These are phyloP conservation scores for Drosophila aldrichi DNA, from an alignment of 2,888 invertebrate species.

Conservation along the genomic window DNA sequence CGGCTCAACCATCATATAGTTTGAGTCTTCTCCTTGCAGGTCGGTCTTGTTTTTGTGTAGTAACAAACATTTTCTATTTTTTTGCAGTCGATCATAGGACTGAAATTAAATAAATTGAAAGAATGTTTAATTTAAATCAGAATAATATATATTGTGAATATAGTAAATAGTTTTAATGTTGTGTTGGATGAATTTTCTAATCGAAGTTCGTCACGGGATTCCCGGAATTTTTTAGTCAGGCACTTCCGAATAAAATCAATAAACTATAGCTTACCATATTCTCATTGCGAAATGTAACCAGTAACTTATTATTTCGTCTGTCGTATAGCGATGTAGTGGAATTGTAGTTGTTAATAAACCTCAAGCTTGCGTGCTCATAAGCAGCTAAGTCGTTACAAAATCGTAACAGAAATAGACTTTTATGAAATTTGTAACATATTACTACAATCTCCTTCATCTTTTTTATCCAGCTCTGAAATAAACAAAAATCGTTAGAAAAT, in stretches of 20 bases:
- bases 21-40: conserved; percentile 80
- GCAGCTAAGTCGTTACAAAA: conserved; percentile 90
- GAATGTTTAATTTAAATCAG: background rate
- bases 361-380: conserved; percentile 88
- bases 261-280: conserved; percentile 87
- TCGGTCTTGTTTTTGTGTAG: conserved; percentile 84
- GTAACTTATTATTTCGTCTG: conserved; percentile 88
- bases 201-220: background rate
- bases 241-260: background rate
- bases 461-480: conserved; percentile 87
- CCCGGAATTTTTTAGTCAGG: background rate
- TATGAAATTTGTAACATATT: conserved; percentile 90
- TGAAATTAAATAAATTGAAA: conserved; percentile 49
- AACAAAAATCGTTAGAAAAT: background rate
- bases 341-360: conserved; percentile 90
- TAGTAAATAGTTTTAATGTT: no score
- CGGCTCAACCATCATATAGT: conserved; percentile 87
- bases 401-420: conserved; percentile 89
- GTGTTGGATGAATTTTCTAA: no score
- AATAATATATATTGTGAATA: no score
- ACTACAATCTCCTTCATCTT: conserved; percentile 89
- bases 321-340: conserved; percentile 90
- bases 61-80: conserved; percentile 85
- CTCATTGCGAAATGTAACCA: conserved; percentile 91
- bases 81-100: conserved; percentile 85